Conservation (phyloP, 2,888 invertebrate species). For the Myopa tessellatipennis region DNA sequence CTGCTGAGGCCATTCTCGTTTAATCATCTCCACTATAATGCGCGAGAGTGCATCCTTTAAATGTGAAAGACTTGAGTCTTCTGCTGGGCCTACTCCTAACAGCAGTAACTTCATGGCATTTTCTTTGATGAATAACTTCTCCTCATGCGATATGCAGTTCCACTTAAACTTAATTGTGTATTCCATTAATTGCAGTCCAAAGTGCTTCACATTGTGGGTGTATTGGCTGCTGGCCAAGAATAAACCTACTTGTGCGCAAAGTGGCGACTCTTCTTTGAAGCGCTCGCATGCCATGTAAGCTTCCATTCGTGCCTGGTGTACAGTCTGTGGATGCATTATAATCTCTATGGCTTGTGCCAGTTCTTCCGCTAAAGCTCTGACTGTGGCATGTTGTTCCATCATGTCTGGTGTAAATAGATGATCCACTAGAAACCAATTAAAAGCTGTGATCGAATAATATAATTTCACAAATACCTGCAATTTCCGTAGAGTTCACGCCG, state of each 20-base stretch:
- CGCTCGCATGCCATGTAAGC: conserved; percentile 87
- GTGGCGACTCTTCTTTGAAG: conserved; percentile 76
- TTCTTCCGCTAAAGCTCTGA: conserved; percentile 74
- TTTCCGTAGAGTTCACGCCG: not conserved
- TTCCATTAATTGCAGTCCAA: conserved; percentile 93
- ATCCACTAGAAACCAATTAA: not conserved
- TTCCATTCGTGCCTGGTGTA: conserved; percentile 81
- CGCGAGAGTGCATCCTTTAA: conserved; percentile 88
- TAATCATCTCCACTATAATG: conserved; percentile 96
- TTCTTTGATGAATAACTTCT: conserved; percentile 91
- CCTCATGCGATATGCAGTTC: conserved; percentile 87
- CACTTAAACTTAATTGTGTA: conserved; percentile 93
- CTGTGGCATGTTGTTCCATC: conserved; percentile 63
- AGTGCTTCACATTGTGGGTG: conserved; percentile 85
- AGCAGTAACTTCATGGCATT: conserved; percentile 87
- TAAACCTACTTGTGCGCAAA: conserved; percentile 87
- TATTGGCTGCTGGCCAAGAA: conserved; percentile 81
- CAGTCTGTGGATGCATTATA: conserved; percentile 82
- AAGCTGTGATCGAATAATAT: conserved; percentile 13
- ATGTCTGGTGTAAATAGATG: not conserved
- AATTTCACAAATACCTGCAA: conserved; percentile 12
- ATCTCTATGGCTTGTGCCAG: conserved; percentile 84
- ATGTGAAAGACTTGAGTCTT: conserved; percentile 75
- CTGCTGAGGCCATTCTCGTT: conserved; percentile 97
- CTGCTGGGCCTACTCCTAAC: conserved; percentile 80